Evolutionary conservation across 1,140 invertebrate genomes (phyloP).

Genomic region (Cherax quadricarinatus): DNA sequence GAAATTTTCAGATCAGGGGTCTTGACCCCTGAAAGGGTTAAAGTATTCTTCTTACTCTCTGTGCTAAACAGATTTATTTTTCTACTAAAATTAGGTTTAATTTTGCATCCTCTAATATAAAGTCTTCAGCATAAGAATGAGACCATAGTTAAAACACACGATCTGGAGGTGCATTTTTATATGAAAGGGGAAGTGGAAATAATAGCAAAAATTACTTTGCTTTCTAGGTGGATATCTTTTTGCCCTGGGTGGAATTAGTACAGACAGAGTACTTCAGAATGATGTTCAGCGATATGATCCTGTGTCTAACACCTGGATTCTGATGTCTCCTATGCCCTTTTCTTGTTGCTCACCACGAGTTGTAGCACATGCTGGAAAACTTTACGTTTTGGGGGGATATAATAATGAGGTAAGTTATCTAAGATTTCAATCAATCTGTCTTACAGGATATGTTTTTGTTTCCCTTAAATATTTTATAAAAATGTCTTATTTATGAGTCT

Average conservation of each 20-base stretch:
- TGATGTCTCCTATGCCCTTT: conserved; percentile 57
- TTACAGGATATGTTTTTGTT: neutral
- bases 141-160: no score
- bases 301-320: conserved; percentile 40
- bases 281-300: conserved; percentile 59
- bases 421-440: no score
- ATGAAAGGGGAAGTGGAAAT: no score
- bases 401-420: conserved; percentile 43
- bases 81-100: no score
- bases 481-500: no score
- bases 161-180: no score
- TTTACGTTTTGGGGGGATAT: conserved; percentile 43
- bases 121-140: no score
- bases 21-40: no score
- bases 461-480: neutral
- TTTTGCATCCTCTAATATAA: no score
- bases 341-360: conserved; percentile 32
- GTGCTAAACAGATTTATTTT: no score
- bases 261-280: conserved; percentile 13
- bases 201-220: neutral
- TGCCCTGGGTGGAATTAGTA: conserved; percentile 46
- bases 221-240: conserved; percentile 42
- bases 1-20: no score
- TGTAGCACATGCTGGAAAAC: conserved; percentile 49
- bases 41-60: no score